Evolutionary conservation across 1,140 invertebrate species (phyloP).

Genomic region (Mylabris phalerata): DNA sequence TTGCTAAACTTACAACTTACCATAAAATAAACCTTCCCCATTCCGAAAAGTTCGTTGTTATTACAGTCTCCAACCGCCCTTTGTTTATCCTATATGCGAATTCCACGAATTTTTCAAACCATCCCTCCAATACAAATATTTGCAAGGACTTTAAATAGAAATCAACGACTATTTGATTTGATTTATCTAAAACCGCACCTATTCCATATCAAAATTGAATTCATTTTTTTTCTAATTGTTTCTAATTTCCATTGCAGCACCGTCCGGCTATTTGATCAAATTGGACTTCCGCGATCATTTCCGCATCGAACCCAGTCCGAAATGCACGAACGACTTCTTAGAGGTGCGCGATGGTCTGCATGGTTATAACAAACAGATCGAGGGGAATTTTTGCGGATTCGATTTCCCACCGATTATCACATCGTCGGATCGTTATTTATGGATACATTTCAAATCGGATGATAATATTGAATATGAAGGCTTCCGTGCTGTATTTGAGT

Average conservation of each 20-base stretch:
- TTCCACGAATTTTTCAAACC: too few species aligned
- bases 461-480: constrained; percentile 76
- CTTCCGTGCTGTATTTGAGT: constrained; percentile 62
- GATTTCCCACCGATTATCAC: constrained; percentile 70
- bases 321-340: constrained; percentile 76
- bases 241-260: constrained; percentile 55
- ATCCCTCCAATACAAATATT: too few species aligned
- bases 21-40: too few species aligned
- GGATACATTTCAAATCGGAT: constrained; percentile 79
- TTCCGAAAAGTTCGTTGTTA: too few species aligned
- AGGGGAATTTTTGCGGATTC: constrained; percentile 64
- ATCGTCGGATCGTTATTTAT: constrained; percentile 69
- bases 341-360: constrained; percentile 80
- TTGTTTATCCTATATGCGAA: too few species aligned
- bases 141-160: too few species aligned
- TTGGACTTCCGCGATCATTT: constrained; percentile 80
- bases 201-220: too few species aligned
- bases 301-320: constrained; percentile 63
- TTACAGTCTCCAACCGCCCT: too few species aligned
- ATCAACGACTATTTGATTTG: too few species aligned
- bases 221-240: not conserved
- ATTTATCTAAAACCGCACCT: too few species aligned
- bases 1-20: too few species aligned
- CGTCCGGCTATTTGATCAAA: constrained; percentile 61
- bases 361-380: constrained; percentile 65